Evolutionary conservation across 2,113 vertebrate genomes (phyloP).

Genomic region (Equus quagga): DNA sequence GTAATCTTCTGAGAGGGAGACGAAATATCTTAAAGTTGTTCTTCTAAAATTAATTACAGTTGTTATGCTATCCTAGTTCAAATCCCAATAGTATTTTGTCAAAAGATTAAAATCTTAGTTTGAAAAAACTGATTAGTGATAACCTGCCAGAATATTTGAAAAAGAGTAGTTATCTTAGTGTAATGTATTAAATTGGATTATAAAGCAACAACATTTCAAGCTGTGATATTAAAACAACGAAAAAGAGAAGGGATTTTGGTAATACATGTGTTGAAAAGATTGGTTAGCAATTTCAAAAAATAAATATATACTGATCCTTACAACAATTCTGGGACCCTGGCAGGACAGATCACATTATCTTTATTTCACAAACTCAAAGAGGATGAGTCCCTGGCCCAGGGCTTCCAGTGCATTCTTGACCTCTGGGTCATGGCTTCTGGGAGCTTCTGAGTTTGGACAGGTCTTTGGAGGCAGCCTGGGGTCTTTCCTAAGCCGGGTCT

Average conservation of each 20-base stretch:
- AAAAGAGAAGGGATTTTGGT: not conserved
- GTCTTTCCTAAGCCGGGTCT: not conserved
- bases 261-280: not conserved
- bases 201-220: slow-evolving; percentile 33
- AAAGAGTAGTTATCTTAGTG: slow-evolving; percentile 18
- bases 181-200: slow-evolving; percentile 5
- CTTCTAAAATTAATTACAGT: slow-evolving; percentile 11
- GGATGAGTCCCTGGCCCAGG: not conserved
- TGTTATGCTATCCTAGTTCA: not conserved
- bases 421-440: not conserved
- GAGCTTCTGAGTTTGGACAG: not conserved
- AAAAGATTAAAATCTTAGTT: slow-evolving; percentile 43
- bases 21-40: not conserved
- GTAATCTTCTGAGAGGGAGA: slow-evolving; percentile 1
- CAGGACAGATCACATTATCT: slow-evolving; percentile 5
- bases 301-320: not conserved
- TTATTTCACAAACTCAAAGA: slow-evolving; percentile 2
- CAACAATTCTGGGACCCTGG: not conserved
- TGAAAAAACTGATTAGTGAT: not conserved
- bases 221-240: not conserved
- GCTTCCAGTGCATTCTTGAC: slow-evolving; percentile 1
- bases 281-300: not conserved
- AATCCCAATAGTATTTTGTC: not conserved
- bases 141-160: slow-evolving; percentile 32
- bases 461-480: not conserved